Percentiles rank a stretch among this genome's conserved stretches.
These are phyloP conservation scores for Drosophila testacea DNA, from an alignment of 2,888 invertebrate species.

Conservation along the genomic window DNA sequence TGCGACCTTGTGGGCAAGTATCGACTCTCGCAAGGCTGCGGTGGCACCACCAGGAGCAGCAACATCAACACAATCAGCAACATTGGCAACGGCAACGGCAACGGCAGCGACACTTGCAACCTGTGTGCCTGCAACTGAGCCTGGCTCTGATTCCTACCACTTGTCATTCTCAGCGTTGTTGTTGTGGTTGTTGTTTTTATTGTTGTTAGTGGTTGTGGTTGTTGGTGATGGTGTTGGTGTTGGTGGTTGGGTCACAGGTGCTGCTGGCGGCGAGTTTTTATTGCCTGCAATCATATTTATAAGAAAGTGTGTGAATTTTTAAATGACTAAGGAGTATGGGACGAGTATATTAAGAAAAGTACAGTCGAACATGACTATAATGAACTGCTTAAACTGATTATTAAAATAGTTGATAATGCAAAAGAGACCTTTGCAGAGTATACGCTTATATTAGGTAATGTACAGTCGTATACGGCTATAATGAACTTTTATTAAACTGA, in stretches of 20 bases:
- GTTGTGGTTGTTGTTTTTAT: conserved; percentile 31
- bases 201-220: conserved; percentile 6
- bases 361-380: not conserved
- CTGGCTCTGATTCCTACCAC: conserved; percentile 49
- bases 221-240: conserved; percentile 7
- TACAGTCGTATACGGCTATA: too few species aligned
- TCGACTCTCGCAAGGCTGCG: conserved; percentile 84
- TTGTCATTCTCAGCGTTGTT: conserved; percentile 53
- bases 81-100: conserved; percentile 59
- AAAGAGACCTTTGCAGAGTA: not conserved
- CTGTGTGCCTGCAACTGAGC: conserved; percentile 22
- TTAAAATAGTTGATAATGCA: not conserved
- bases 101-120: conserved; percentile 72
- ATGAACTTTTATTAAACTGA: too few species aligned
- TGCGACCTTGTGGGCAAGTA: conserved; percentile 86
- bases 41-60: conserved; percentile 74
- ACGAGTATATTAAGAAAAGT: not conserved
- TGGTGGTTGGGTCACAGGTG: conserved; percentile 37
- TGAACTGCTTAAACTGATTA: not conserved
- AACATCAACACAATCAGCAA: conserved; percentile 72
- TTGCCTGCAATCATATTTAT: conserved; percentile 25
- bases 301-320: conserved; percentile 36
- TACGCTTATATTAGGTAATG: too few species aligned
- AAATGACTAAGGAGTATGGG: not conserved
- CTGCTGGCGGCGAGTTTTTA: conserved; percentile 13